Evolutionary conservation across 2,888 invertebrate species (phyloP), one percentile per base, ranked within the genome.

Genomic region (Crioceris asparagi): DNA sequence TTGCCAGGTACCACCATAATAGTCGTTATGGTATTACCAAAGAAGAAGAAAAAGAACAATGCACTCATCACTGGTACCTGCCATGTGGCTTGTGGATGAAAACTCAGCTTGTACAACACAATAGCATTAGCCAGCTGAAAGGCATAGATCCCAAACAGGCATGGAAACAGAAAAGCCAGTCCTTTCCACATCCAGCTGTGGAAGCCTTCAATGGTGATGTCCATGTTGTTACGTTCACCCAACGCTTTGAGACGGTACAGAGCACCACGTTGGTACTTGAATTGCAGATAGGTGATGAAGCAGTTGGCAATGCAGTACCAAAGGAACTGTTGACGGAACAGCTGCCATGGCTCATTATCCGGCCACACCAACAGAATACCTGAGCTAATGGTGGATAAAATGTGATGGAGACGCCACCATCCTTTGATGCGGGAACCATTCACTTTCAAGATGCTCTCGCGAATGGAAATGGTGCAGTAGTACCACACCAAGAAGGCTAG

Each of bases 151-250:
- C 79, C 69, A 57, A 93, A 91, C 10, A 98, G 76, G 68, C 98
- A 96, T 1, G 98, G 98, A 41, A 98, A 66, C 1, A 98, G 72
- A 59, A 97, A 98, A 25, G 90, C 86, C 31, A 98, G 70, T 0
- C 97, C 97, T 36, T 90, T 79, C 91, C 96, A 98, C 97, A 98
- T 98, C 96, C 97, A 98, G 0, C 91, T 91, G 66, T 96, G 96
- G 65, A 97, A 97, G 15, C 97, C 97, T 67, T 97, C 96, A 47
- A 97, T 91, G 3, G 97, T 98, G 41, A 98, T 92, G 64, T 98
- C 97, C 98, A 98, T 98, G 59, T 91, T 91, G 61, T 96, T 90
- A n/a, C 96, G 74, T 57, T 94, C 88, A 4, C 98, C 98, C 2
- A 98, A 69, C 0, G 96, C 88, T 59, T 82, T 72, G 31, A 83